Evolutionary conservation across 2,888 invertebrate genomes (phyloP), one percentile per base, ranked within the genome.

Genomic region (Xiphydria camelus): DNA sequence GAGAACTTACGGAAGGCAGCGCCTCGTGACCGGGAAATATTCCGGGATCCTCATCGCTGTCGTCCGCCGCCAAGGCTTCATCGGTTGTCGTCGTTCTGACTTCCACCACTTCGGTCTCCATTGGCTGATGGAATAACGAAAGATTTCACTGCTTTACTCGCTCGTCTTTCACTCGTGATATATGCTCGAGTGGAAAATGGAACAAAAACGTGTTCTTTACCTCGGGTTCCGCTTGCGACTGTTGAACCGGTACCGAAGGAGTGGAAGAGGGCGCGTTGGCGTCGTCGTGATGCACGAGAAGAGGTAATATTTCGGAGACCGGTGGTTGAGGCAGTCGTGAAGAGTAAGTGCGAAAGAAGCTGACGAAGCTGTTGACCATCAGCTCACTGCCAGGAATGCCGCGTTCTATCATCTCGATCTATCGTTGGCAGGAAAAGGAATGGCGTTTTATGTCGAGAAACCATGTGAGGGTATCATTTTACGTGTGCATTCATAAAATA

Each of bases 51-150:
- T 64, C 70, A 49, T 71, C 69, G 20, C 58, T 63, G 4, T 66
- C 64, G 9, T 66, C 66, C 26, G 60, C 41, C 4, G 57, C 58
- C 39, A 62, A 36, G 2, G 62, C 40, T 19, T 53, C 54, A 41
- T 64, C 63, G n/a, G n/a, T n/a, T n/a, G n/a, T n/a, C n/a, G n/a
- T n/a, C n/a, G n/a, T n/a, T n/a, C n/a, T n/a, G n/a, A n/a, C 64
- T 23, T 60, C 61, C 9, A 58, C 61, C 31, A 74, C 68, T 49
- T 81, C 83, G 6, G 78, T 76, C 54, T 83, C 83, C 79, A 83
- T 81, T 0, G 78, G 71, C 79, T 79, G 44, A 37, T 57, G 53
- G 40, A 31, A 14, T 12, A 5, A 49, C 42, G 19, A 42, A 39
- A 40, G 34, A 45, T 17, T 26, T 10, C 10, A 26, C 10, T 7